Conservation (phyloP, 2,797 vertebrate species). For the Mastacembelus armatus region DNA sequence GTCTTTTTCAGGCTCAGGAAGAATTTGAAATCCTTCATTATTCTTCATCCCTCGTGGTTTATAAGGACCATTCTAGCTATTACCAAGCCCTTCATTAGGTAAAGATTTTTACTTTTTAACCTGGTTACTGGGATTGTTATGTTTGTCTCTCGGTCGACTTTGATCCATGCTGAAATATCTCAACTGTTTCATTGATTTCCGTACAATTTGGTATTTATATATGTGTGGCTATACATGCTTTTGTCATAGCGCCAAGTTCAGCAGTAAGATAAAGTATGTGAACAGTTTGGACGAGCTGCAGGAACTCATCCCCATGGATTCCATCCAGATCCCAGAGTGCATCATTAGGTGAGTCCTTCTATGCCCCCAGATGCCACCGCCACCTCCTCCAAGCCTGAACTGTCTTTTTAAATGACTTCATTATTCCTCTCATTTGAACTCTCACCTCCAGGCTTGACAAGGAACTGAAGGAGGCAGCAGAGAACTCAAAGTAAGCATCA, state of each 20-base stretch:
- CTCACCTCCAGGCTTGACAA: conserved; percentile 81
- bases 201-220: too few species aligned
- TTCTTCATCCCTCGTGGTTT: conserved; percentile 97
- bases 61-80: conserved; percentile 94
- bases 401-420: conserved; percentile 40
- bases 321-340: conserved; percentile 93
- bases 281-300: conserved; percentile 90
- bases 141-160: too few species aligned
- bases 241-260: conserved; percentile 93
- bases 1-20: conserved; percentile 83
- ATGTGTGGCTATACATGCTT: too few species aligned
- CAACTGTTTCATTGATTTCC: too few species aligned
- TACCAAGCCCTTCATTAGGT: conserved; percentile 98
- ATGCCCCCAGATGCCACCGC: conserved; percentile 5
- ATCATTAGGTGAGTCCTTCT: conserved; percentile 91
- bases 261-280: conserved; percentile 96
- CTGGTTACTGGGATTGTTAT: background rate
- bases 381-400: background rate
- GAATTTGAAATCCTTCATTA: conserved; percentile 98
- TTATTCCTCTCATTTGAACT: conserved; percentile 63
- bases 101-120: conserved; percentile 29
- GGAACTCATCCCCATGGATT: conserved; percentile 94
- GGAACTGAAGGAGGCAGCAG: conserved; percentile 91
- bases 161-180: too few species aligned
- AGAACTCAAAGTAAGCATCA: conserved; percentile 91